A percentile compares a stretch with the other conserved stretches of the same genome.
phyloP scores from a whole-genome alignment of 2,888 invertebrate species.

The Drosophila anomelani region DNA sequence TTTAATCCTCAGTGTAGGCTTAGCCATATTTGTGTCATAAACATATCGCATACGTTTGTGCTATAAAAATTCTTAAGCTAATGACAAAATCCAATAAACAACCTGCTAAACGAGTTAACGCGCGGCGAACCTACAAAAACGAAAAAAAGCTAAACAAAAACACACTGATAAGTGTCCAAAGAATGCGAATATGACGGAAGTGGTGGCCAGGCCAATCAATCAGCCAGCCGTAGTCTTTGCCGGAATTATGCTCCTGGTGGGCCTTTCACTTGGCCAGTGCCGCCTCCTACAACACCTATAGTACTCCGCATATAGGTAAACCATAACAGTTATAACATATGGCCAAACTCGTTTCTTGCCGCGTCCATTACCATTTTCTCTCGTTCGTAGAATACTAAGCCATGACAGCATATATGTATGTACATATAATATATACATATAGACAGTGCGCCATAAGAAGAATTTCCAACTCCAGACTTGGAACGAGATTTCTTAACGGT shows the following conservation, averaged over 20 bases:
- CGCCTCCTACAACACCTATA: conserved; percentile 30
- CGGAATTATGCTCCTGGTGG: conserved; percentile 22
- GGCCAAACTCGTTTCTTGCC: conserved; percentile 65
- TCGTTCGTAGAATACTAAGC: conserved; percentile 32
- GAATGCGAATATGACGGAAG: conserved; percentile 40
- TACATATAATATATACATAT: conserved; percentile 1
- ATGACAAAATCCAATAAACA: conserved; percentile 68
- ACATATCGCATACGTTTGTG: conserved; percentile 56
- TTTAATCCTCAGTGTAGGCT: conserved; percentile 19
- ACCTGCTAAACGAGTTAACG: conserved; percentile 66
- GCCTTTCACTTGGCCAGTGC: conserved; percentile 38
- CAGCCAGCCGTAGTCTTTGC: conserved; percentile 2
- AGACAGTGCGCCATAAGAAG: conserved; percentile 38
- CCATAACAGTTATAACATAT: conserved; percentile 75
- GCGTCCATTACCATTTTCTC: conserved; percentile 27
- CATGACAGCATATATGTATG: conserved; percentile 29
- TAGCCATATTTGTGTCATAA: conserved; percentile 56
- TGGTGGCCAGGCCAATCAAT: conserved; percentile 39
- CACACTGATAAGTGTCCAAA: conserved; percentile 31
- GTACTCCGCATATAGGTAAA: conserved; percentile 8
- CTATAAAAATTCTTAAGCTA: conserved; percentile 65
- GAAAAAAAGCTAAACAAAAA: conserved; percentile 6
- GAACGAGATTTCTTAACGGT: conserved; percentile 82
- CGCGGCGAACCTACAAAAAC: neutral
- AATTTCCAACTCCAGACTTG: conserved; percentile 42